Base-by-base conservation (phyloP, 2,888 invertebrate genomes). In the Eupelmus urozonus region DNA sequence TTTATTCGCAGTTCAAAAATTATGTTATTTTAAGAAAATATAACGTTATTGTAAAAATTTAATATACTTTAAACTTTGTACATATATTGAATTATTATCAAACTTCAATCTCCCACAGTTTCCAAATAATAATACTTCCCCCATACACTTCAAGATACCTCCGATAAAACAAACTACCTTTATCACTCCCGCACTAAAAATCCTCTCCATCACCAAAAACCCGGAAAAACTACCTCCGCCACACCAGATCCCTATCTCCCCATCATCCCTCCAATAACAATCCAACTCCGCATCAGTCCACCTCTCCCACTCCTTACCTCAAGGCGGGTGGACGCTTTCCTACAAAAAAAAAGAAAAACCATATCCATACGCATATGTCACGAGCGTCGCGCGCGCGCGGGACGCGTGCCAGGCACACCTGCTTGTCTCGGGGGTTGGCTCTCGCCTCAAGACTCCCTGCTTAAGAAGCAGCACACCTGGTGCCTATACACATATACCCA, bases 371-470 rank as follows among this genome's bases (percentile, higher is more conserved):
- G 40, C 20, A 20, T 27, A 60, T 11, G 29, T 20, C 16, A 13
- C 60, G 34, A n/a, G 13, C 60, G 66, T 25, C 55, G 59, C 70
- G 25, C 51, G 49, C 40, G 25, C 53, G 75, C 62, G 70, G 40
- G 76, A 59, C 69, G 59, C 67, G 55, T 67, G 67, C 55, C 55
- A 55, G 42, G 55, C 76, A 70, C 70, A 71, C 77, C 71, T 60
- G 66, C 59, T 20, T 42, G 34, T 60, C 27, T 55, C 66, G 49
- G 34, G 49, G 23, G 67, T 51, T 65, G 25, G 29, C 13, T 25
- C 49, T 20, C 57, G 57, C 20, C 53, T 57, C 27, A 49, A 29
- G 71, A 70, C 51, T 57, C 55, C 34, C 34, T 59, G 27, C 63
- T 71, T 49, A 69, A 53, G 71, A 23, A 62, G 40, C n/a, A 18